Evolutionary conservation across 2,888 invertebrate genomes (phyloP).

Genomic region (Euzetes globulus): DNA sequence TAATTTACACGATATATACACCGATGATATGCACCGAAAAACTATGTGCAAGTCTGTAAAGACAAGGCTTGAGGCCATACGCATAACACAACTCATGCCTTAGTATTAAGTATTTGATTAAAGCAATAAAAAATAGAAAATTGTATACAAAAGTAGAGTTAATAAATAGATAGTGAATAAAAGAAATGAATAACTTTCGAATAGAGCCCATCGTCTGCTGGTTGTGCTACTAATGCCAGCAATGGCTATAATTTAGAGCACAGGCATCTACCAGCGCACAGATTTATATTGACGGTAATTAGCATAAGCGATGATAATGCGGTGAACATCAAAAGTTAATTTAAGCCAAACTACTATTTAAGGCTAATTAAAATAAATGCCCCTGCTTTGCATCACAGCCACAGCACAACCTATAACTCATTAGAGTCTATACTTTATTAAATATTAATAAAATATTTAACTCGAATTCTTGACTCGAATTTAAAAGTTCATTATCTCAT

Average conservation of each 20-base stretch:
- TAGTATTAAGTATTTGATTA: background rate
- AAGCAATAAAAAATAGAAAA: background rate
- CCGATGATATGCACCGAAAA: background rate
- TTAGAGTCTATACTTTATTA: slow-evolving; percentile 5
- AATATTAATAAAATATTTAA: slow-evolving; percentile 24
- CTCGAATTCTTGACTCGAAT: slow-evolving; percentile 7
- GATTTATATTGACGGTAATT: slow-evolving; percentile 10
- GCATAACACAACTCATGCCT: background rate
- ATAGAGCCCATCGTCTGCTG: background rate
- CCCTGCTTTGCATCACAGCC: slow-evolving; percentile 13
- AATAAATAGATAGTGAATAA: slow-evolving; percentile 7
- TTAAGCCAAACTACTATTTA: slow-evolving; percentile 19
- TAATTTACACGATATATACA: background rate
- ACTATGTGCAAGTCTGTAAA: background rate
- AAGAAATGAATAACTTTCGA: background rate
- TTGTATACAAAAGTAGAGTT: background rate
- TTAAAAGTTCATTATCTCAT: slow-evolving; percentile 14
- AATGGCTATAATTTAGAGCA: slow-evolving; percentile 18
- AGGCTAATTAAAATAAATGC: slow-evolving; percentile 28
- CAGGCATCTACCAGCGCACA: background rate
- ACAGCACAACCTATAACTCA: background rate
- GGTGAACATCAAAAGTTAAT: slow-evolving; percentile 19
- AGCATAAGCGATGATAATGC: slow-evolving; percentile 21
- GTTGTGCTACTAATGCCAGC: slow-evolving; percentile 1
- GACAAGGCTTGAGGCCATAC: background rate